Base-by-base conservation (phyloP, 1,140 invertebrate genomes). In the Drosophila erecta region DNA sequence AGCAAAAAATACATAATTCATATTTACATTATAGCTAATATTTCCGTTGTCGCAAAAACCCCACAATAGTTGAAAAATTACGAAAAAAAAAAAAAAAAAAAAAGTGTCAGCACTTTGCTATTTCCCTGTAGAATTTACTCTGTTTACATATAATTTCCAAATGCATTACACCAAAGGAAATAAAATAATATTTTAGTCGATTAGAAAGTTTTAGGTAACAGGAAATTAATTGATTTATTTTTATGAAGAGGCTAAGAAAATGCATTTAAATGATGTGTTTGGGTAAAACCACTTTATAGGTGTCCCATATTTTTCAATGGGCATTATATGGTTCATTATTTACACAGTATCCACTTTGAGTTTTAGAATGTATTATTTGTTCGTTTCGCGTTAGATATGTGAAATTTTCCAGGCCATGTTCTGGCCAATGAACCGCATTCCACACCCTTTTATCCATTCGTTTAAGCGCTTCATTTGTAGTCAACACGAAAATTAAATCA, bases 401-500 rank as follows among this genome's bases (percentile, higher is more conserved):
- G 20, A 69, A 33, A 54, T 69, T 69, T 54, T 47, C 62, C 67
- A 17, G 38, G 37, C 40, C 22, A 15, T 6, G 38, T 43, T 20
- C 20, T 55, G 60, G 37, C 14, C 62, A 55, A 22, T 69, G 38
- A 67, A 67, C 17, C 49, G 41, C 24, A 55, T 24, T 27, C 24
- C 22, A 33, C 24, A 17, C 22, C 17, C 41, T 24, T 49, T 65
- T 8, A 49, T 15, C 35, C 62, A 40, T 30, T 61, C 64, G n/a
- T 47, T 69, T 70, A 50, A 72, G 67, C 44, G 69, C 46, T 72
- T 59, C 40, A 35, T 58, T 72, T 79, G 70, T 62, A 67, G 57
- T 53, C 57, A 80, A 76, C 61, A 73, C 76, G 66, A 65, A 85
- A 76, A 80, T 84, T 72, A 80, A 85, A 84, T 85, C 72, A 85